A percentile compares a stretch with the other conserved stretches of the same genome.
Conservation (phyloP, 2,797 vertebrate genomes). For the Ceyx erithaca region DNA sequence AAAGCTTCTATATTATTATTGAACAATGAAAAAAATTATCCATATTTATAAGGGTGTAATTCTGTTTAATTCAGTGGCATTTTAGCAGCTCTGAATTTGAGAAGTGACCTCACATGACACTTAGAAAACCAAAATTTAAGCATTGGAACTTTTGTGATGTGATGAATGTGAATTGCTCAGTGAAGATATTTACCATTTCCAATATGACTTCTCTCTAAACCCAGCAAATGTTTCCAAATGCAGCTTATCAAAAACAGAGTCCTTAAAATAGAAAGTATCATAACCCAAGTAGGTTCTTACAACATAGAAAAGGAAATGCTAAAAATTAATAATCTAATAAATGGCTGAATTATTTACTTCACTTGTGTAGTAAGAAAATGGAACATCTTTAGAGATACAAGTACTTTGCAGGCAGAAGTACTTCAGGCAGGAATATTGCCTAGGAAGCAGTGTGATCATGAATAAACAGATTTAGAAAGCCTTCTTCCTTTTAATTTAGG, state of each 20-base stretch:
- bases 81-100: not conserved
- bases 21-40: not conserved
- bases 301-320: not conserved
- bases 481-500: not conserved
- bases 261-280: not conserved
- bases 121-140: not conserved
- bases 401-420: not conserved
- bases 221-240: not conserved
- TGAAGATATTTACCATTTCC: not conserved
- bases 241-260: accelerated
- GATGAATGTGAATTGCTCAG: not conserved
- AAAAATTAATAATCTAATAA: not conserved
- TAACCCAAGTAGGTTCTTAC: not conserved
- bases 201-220: not conserved
- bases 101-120: not conserved
- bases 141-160: not conserved
- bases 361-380: not conserved
- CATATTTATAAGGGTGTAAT: not conserved
- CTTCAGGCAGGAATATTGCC: not conserved
- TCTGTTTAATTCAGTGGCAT: not conserved
- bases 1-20: not conserved
- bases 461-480: not conserved
- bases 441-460: not conserved
- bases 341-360: not conserved
- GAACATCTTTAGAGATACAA: not conserved